Conservation (phyloP, 2,113 vertebrate genomes). For the Scytalopus superciliaris region DNA sequence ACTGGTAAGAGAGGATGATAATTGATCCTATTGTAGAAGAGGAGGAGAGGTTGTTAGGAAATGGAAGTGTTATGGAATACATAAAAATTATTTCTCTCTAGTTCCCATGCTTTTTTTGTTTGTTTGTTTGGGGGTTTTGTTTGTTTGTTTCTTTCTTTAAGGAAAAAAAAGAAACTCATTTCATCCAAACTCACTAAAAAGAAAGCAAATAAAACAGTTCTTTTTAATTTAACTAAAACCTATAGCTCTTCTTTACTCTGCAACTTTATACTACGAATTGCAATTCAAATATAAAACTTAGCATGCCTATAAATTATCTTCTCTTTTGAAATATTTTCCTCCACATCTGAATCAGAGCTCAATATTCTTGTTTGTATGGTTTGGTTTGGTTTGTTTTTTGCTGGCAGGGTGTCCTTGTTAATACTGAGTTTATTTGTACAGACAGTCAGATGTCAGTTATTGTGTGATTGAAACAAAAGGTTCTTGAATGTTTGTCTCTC, state of each 20-base stretch:
- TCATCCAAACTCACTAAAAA: not conserved
- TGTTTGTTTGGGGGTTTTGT: too few relatives aligned
- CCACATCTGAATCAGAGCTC: not conserved
- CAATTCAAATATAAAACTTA: not conserved
- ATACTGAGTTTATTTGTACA: not conserved
- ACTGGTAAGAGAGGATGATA: conserved; percentile 38
- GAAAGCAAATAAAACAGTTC: not conserved
- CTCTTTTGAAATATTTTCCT: not conserved
- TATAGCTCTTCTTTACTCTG: not conserved
- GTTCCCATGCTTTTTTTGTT: too few relatives aligned
- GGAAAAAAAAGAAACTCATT: not conserved
- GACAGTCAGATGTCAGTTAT: not conserved
- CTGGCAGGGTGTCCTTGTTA: not conserved
- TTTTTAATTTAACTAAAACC: not conserved
- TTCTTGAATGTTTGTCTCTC: not conserved
- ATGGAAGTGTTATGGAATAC: not conserved
- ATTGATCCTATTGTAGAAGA: conserved; percentile 18
- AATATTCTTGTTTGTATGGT: not conserved
- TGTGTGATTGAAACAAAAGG: not conserved
- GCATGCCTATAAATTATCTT: not conserved
- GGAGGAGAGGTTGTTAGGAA: not conserved
- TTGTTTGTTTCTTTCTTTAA: not conserved
- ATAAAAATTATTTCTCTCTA: not conserved
- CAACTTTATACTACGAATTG: not conserved
- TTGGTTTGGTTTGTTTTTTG: not conserved